A percentile compares a stretch with the other conserved stretches of the same genome.
Conservation (phyloP, 2,113 vertebrate species). For the Tachuris rubrigastra region DNA sequence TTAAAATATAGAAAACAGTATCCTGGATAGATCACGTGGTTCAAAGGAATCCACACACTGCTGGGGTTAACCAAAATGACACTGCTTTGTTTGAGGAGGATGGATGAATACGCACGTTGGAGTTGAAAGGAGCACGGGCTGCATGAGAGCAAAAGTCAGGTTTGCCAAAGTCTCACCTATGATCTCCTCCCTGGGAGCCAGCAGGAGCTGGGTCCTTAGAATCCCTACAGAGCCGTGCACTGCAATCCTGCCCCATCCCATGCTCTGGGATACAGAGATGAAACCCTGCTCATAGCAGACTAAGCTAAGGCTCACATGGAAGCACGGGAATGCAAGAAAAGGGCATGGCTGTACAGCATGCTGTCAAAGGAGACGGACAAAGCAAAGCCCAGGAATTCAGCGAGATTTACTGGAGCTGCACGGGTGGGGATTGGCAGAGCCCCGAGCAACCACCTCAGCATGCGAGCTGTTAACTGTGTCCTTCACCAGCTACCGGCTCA, state of each 20-base stretch:
- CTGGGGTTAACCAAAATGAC: neutral
- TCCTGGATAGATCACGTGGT: neutral
- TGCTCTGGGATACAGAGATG: neutral
- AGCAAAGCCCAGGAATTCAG: neutral
- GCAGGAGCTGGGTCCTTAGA: neutral
- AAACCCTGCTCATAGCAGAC: neutral
- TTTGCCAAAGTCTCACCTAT: neutral
- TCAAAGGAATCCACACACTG: neutral
- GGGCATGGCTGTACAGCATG: neutral
- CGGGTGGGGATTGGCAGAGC: neutral
- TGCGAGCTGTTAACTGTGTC: neutral
- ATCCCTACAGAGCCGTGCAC: neutral
- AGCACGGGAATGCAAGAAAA: neutral
- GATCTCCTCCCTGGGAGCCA: neutral
- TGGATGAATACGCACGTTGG: neutral
- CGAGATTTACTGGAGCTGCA: neutral
- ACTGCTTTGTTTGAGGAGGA: neutral
- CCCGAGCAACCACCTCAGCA: neutral
- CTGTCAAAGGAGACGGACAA: neutral
- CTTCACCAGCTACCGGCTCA: neutral
- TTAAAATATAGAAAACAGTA: neutral
- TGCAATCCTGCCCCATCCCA: neutral
- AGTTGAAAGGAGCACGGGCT: neutral
- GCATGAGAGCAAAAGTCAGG: rapidly evolving
- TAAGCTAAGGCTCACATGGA: neutral